Base-by-base conservation (phyloP, 1,140 invertebrate species). In the Homalodisca vitripennis region DNA sequence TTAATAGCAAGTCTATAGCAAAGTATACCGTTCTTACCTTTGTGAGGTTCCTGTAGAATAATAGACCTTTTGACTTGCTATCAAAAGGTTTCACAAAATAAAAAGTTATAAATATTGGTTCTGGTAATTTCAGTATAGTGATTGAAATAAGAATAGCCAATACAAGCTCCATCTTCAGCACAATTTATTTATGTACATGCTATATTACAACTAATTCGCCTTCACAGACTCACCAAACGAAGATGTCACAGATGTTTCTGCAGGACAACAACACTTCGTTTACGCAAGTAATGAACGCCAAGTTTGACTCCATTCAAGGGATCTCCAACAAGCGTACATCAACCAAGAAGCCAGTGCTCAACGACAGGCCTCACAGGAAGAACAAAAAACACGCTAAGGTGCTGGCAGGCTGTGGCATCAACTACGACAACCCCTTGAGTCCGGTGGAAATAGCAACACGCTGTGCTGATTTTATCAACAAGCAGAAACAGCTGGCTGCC, bases 301-400 rank as follows among this genome's bases (percentile, higher is more conserved):
- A 91, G 68, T 93, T 92, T 75, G 93, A 97, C 68, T 86, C 85
- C 0, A 87, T 96, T 72, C 94, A 92, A 75, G 82, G 84, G 13
- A 86, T 94, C 2, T 83, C 87, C 29, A 82, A 80, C 70, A 87
- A 88, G 70, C 88, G 90, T 74, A 85, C 89, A 0, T 88, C 90
- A 30, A 88, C 92, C 3, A 84, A 90, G 47, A 90, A 92, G 74
- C 84, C 87, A 3, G 82, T 89, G 26, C 82, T 90, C 47, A 87
- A 88, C 65, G 89, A 89, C 77, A 60, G 29, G 55, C 86, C 88
- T 13, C 83, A 82, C 17, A 81, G 87, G 66, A 93, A 91, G 76
- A 95, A 93, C 82, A 87, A 89, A 3, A 96, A 95, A 75, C 93
- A 96, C 77, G 86, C 91, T 2, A 87, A 88, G 27, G 86, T 95